Evolutionary conservation across 2,797 vertebrate genomes (phyloP).

Genomic region (Melanogrammus aeglefinus): DNA sequence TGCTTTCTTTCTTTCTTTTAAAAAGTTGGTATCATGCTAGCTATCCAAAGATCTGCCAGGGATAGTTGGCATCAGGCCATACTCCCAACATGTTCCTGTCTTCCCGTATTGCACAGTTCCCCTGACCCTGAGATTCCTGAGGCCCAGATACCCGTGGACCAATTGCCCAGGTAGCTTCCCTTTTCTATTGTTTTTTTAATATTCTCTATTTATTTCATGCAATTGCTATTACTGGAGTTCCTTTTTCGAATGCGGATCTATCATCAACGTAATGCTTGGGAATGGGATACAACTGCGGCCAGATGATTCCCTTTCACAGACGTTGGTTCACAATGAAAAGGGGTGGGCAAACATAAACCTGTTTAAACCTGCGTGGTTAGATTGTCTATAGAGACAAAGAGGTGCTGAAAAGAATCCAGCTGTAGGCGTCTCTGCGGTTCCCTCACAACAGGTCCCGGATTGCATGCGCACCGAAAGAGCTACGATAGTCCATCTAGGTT

Average conservation of each 20-base stretch:
- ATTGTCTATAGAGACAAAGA: neutral
- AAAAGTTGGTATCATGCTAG: no score
- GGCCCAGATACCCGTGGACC: slow-evolving; percentile 81
- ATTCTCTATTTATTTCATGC: neutral
- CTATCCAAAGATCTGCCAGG: no score
- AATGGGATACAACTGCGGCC: neutral
- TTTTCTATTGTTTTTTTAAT: neutral
- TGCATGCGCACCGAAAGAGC: neutral
- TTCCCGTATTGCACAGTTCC: slow-evolving; percentile 47
- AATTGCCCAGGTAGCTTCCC: slow-evolving; percentile 82
- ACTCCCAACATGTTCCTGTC: slow-evolving; percentile 15
- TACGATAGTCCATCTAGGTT: neutral
- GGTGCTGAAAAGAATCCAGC: neutral
- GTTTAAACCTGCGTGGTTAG: neutral
- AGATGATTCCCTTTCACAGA: neutral
- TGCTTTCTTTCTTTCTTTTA: no score
- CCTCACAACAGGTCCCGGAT: neutral
- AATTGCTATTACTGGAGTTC: neutral
- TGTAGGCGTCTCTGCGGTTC: neutral
- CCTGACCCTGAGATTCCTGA: slow-evolving; percentile 80
- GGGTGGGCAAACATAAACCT: neutral
- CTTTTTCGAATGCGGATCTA: neutral
- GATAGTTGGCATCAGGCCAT: neutral
- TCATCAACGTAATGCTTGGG: neutral
- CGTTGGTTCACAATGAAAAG: neutral